These are phyloP conservation scores for Alligator mississippiensis DNA, from an alignment of 2,113 vertebrate species.

Conservation along the genomic window DNA sequence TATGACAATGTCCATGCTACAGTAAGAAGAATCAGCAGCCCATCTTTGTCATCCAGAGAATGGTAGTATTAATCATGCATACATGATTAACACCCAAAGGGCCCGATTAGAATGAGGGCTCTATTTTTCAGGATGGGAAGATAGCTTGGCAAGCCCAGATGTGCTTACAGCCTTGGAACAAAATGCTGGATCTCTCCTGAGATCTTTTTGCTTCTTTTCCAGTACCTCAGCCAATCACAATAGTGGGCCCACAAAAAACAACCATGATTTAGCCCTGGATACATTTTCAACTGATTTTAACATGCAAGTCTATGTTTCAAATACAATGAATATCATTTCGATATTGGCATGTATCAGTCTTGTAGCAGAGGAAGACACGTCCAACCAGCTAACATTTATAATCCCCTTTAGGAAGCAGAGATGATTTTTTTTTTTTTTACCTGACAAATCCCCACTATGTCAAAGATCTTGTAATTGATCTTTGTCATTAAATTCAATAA, in stretches of 20 bases:
- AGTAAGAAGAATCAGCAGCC: too few relatives aligned
- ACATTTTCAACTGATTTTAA: background rate
- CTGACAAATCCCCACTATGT: constrained; percentile 43
- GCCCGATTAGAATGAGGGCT: background rate
- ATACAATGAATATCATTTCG: background rate
- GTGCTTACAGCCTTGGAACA: constrained; percentile 1
- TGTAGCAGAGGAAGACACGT: background rate
- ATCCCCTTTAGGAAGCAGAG: constrained; percentile 36
- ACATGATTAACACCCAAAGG: background rate
- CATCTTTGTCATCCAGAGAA: background rate
- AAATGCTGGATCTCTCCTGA: background rate
- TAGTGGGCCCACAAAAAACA: background rate
- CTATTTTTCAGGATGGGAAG: background rate
- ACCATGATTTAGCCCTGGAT: background rate
- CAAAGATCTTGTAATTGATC: constrained; percentile 74
- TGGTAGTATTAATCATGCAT: background rate
- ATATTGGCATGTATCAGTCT: background rate
- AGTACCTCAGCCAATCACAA: background rate
- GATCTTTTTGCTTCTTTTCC: background rate
- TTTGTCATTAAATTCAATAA: constrained; percentile 76
- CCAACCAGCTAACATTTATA: constrained; percentile 40
- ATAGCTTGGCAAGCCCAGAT: background rate
- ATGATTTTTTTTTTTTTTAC: constrained; percentile 31
- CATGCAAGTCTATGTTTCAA: background rate
- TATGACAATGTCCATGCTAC: background rate